phyloP scores from a whole-genome alignment of 2,888 invertebrate species.

The Tolmerus cingulatus region DNA sequence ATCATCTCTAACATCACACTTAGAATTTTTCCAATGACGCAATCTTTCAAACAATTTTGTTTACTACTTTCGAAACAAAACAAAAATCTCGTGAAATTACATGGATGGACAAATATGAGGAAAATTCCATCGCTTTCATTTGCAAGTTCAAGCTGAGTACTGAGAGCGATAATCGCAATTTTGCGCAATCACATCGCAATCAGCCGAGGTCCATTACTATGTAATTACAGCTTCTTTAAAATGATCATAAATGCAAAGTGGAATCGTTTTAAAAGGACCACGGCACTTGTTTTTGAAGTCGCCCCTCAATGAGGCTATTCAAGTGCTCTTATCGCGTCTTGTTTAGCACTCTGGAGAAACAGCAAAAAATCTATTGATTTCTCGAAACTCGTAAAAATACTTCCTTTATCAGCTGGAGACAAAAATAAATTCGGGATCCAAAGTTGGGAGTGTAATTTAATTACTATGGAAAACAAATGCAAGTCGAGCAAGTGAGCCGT shows the following conservation, averaged over 20 bases:
- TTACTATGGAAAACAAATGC: neutral
- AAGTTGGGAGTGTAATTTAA: slow-evolving; percentile 13
- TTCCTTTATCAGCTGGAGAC: slow-evolving; percentile 1
- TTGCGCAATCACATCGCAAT: neutral
- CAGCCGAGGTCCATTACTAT: neutral
- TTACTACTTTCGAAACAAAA: neutral
- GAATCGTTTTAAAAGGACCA: neutral
- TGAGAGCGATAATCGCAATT: neutral
- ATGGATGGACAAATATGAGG: neutral
- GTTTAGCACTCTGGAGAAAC: neutral
- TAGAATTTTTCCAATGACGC: neutral
- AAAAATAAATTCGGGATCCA: neutral
- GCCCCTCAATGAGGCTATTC: neutral
- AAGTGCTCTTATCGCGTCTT: neutral
- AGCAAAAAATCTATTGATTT: neutral
- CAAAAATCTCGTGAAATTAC: neutral
- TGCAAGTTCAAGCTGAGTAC: neutral
- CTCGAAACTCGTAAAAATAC: neutral
- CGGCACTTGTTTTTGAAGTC: neutral
- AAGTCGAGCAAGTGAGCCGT: neutral
- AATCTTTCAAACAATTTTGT: neutral
- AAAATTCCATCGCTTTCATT: neutral
- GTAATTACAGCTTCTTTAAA: slow-evolving; percentile 9
- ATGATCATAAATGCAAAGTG: neutral
- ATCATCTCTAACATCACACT: neutral